A percentile compares a stretch with the other conserved stretches of the same genome.
Conservation (phyloP, 2,888 invertebrate species). For the Osmoderma eremita region DNA sequence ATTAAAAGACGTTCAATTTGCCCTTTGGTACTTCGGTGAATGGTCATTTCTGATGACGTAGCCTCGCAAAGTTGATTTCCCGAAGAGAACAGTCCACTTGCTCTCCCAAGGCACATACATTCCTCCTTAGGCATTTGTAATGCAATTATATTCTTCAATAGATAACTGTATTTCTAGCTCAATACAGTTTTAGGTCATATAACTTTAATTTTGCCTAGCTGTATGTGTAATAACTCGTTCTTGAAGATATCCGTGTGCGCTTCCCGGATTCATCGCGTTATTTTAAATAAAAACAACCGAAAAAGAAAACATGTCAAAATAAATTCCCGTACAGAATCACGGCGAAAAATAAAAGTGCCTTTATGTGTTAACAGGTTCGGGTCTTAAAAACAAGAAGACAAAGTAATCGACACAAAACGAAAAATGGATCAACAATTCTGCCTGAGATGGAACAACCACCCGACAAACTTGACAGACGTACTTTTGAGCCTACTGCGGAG, state of each 20-base stretch:
- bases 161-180: constrained; percentile 63
- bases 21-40: constrained; percentile 45
- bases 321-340: constrained; percentile 10
- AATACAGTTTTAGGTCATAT: constrained; percentile 65
- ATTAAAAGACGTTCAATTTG: constrained; percentile 38
- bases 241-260: constrained; percentile 24
- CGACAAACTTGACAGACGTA: constrained; percentile 89
- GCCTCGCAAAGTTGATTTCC: constrained; percentile 38
- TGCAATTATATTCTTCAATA: constrained; percentile 44
- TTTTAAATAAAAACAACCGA: constrained; percentile 21
- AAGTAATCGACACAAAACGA: background rate
- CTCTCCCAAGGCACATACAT: constrained; percentile 25
- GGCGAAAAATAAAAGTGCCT: constrained; percentile 22
- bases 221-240: constrained; percentile 42
- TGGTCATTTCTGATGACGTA: constrained; percentile 43
- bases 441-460: constrained; percentile 95
- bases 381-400: constrained; percentile 20
- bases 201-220: constrained; percentile 59
- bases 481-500: constrained; percentile 86
- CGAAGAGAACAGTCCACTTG: constrained; percentile 31
- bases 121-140: constrained; percentile 42
- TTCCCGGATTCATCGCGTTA: constrained; percentile 14
- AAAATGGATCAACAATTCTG: constrained; percentile 82
- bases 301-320: constrained; percentile 26
- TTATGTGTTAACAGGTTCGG: constrained; percentile 41